Conservation (phyloP, 1,140 invertebrate genomes). For the Andrena cerasifolii region DNA sequence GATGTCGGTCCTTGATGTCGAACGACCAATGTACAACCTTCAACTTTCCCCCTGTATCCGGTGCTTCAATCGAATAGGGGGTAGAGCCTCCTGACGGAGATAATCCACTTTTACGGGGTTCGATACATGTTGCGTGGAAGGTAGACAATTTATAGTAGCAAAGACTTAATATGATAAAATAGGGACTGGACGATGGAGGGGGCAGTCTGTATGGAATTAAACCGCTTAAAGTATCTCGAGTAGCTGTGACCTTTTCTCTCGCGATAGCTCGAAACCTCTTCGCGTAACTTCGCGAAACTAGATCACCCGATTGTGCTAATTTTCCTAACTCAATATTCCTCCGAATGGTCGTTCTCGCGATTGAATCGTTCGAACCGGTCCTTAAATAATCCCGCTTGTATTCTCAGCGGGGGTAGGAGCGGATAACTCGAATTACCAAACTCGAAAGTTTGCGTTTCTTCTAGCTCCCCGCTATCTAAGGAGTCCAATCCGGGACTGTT, state of each 20-base stretch:
- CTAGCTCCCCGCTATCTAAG: background rate
- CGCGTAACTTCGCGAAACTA: background rate
- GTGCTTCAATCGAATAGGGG: too few relatives aligned
- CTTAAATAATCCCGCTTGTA: background rate
- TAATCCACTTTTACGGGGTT: too few relatives aligned
- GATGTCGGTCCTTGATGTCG: background rate
- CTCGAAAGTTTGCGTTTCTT: background rate
- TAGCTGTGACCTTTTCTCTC: too few relatives aligned
- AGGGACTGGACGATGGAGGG: too few relatives aligned
- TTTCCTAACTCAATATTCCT: background rate
- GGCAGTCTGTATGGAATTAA: too few relatives aligned
- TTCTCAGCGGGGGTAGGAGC: too few relatives aligned
- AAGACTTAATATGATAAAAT: too few relatives aligned
- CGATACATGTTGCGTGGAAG: too few relatives aligned
- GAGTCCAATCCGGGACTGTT: background rate
- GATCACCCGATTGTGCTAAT: constrained; percentile 26
- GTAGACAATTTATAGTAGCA: too few relatives aligned
- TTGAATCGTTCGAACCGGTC: background rate
- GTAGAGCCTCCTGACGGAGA: too few relatives aligned
- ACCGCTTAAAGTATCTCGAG: too few relatives aligned
- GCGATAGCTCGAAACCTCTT: background rate
- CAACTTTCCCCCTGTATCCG: background rate
- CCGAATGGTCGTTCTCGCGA: background rate
- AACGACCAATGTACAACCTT: background rate
- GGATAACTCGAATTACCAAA: background rate